Conservation (phyloP, 2,113 vertebrate genomes). For the Caranx ignobilis region DNA sequence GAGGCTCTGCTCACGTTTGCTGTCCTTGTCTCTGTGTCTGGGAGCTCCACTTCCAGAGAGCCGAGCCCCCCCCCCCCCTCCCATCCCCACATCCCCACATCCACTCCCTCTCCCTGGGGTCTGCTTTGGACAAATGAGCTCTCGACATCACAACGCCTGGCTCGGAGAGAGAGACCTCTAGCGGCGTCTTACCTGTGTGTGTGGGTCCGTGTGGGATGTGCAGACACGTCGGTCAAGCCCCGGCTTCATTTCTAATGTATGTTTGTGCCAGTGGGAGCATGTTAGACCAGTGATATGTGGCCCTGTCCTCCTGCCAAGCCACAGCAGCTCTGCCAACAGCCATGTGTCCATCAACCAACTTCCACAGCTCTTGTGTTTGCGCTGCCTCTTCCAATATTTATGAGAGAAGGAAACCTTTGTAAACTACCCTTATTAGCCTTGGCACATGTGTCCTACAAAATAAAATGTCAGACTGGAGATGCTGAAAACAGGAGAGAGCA, state of each 20-base stretch:
- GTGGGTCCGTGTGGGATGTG: constrained; percentile 7
- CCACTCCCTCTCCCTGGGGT: constrained; percentile 38
- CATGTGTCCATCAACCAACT: constrained; percentile 48
- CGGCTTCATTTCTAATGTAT: constrained; percentile 24
- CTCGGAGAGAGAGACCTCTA: constrained; percentile 51
- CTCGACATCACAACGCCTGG: constrained; percentile 1
- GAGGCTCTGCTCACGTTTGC: constrained; percentile 50
- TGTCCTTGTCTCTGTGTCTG: constrained; percentile 43
- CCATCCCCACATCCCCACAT: constrained; percentile 42
- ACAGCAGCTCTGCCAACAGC: constrained; percentile 54
- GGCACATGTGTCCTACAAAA: not conserved
- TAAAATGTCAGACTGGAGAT: constrained; percentile 5
- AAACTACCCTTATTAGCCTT: constrained; percentile 3
- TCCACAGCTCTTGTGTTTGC: constrained; percentile 17
- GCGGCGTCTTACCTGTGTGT: constrained; percentile 30
- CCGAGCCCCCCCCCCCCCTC: constrained; percentile 14
- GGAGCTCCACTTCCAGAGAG: constrained; percentile 43
- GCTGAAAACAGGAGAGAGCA: constrained; percentile 11
- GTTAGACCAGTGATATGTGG: constrained; percentile 30
- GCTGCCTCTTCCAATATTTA: constrained; percentile 49
- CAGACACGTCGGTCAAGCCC: constrained; percentile 25
- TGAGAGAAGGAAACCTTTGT: constrained; percentile 16
- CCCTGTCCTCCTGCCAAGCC: constrained; percentile 57
- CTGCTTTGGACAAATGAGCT: constrained; percentile 33
- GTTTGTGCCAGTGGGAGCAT: constrained; percentile 37